These are phyloP conservation scores for Crossaster papposus DNA, from an alignment of 53 echinoderm and acorn worm species.

Conservation along the genomic window DNA sequence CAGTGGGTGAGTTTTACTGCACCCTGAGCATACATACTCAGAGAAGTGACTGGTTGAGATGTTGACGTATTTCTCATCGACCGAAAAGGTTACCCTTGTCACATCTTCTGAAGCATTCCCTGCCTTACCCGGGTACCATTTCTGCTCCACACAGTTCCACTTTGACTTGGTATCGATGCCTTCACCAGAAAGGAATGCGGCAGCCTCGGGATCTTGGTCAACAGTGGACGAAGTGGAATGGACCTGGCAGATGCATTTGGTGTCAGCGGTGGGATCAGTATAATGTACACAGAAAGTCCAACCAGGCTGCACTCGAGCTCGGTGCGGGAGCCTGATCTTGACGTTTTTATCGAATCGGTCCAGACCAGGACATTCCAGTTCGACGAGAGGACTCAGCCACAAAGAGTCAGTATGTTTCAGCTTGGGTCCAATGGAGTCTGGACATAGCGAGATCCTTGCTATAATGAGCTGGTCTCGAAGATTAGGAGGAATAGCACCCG, in stretches of 20 bases:
- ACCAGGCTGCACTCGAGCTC: constrained; percentile 56
- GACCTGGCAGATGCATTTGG: constrained; percentile 2
- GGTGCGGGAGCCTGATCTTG: constrained; percentile 66
- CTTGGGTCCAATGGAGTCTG: constrained; percentile 43
- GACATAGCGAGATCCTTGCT: constrained; percentile 53
- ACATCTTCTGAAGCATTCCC: background rate
- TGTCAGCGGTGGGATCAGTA: constrained; percentile 45
- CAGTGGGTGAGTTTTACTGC: constrained; percentile 61
- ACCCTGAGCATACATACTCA: constrained; percentile 69
- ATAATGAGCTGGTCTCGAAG: constrained; percentile 54
- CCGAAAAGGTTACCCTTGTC: constrained; percentile 44
- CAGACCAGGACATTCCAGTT: constrained; percentile 70
- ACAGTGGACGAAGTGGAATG: background rate
- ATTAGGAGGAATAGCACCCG: constrained; percentile 71
- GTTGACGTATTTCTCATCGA: constrained; percentile 67
- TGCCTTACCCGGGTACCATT: background rate
- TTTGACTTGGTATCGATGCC: background rate
- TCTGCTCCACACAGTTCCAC: constrained; percentile 14
- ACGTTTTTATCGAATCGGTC: constrained; percentile 42
- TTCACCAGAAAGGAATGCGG: background rate
- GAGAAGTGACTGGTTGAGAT: constrained; percentile 72
- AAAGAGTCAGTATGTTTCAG: constrained; percentile 30
- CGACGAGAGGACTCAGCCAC: constrained; percentile 69
- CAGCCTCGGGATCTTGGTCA: background rate
- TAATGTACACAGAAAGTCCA: constrained; percentile 69